Conservation (phyloP, 2,113 vertebrate genomes). For the Lethenteron reissneri region DNA sequence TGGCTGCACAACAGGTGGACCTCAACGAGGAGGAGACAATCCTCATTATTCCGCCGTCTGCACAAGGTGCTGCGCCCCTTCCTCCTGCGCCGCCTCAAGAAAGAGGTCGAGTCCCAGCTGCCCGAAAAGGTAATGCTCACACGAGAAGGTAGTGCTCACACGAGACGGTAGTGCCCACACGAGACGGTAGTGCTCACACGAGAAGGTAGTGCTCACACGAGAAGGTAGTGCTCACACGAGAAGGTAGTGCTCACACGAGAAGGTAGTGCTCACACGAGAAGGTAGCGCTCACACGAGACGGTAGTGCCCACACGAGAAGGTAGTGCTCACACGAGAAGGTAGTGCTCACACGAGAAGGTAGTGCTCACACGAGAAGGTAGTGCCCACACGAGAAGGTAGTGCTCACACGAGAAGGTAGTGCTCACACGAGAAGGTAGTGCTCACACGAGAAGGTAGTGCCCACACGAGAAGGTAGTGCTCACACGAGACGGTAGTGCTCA, state of each 20-base stretch:
- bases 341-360: neutral
- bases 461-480: no score
- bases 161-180: no score
- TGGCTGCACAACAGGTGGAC: slow-evolving; percentile 27
- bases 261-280: neutral
- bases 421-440: no score
- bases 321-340: neutral
- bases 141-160: neutral
- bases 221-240: neutral
- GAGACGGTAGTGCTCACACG: neutral
- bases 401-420: no score
- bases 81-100: slow-evolving; percentile 70
- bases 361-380: neutral
- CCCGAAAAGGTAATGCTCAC: slow-evolving; percentile 54
- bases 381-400: no score
- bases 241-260: neutral
- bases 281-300: neutral
- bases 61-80: slow-evolving; percentile 90
- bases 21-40: slow-evolving; percentile 96
- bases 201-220: neutral
- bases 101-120: slow-evolving; percentile 90
- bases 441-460: no score
- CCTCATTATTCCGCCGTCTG: slow-evolving; percentile 80
- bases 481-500: no score
- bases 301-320: neutral